Percentiles rank a stretch among this genome's conserved stretches.
Conservation (phyloP, 2,113 vertebrate genomes). For the Alethe castanea region DNA sequence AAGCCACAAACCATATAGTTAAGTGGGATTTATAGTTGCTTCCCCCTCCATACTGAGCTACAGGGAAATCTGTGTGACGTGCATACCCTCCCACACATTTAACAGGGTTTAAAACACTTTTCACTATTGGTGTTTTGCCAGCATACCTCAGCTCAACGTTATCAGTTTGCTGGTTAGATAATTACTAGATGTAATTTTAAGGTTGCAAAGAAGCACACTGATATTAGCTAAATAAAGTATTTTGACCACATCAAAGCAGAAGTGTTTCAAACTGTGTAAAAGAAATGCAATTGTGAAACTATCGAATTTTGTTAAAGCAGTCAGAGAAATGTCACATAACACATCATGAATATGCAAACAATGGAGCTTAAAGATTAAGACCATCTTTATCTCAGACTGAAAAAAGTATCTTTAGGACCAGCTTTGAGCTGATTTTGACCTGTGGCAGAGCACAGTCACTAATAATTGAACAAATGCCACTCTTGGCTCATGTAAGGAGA, state of each 20-base stretch:
- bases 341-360: background rate
- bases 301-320: background rate
- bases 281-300: slow-evolving; percentile 38
- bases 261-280: slow-evolving; percentile 22
- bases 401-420: background rate
- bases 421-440: background rate
- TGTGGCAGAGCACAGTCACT: background rate
- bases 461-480: background rate
- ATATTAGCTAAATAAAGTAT: slow-evolving; percentile 5
- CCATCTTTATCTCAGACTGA: background rate
- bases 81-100: background rate
- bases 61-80: background rate
- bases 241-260: slow-evolving; percentile 30
- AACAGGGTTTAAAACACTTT: background rate
- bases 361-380: background rate
- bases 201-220: background rate
- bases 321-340: background rate
- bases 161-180: slow-evolving; percentile 9
- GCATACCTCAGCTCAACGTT: background rate
- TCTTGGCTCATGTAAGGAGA: slow-evolving; percentile 6
- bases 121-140: background rate
- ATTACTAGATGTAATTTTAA: slow-evolving; percentile 21
- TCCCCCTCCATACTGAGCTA: background rate
- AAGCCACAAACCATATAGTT: background rate
- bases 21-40: background rate